phyloP scores from a whole-genome alignment of 2,888 invertebrate genomes.

The Seira ritae region DNA sequence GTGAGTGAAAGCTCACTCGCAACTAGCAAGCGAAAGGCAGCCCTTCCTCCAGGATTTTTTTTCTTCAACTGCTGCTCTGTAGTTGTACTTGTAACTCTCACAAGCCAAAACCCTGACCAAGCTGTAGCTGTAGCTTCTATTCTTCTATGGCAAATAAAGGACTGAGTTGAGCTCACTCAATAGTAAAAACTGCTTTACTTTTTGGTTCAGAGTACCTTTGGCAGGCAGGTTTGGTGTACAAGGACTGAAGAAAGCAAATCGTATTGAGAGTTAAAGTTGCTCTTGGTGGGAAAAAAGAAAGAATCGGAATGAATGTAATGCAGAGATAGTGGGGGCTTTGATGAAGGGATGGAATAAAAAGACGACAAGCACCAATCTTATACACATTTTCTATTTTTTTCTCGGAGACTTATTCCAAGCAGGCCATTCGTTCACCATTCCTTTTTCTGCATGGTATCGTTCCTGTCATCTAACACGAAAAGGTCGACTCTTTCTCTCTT shows the following conservation, averaged over 20 bases:
- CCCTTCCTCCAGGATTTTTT: too few species aligned
- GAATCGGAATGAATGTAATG: slow-evolving; percentile 32
- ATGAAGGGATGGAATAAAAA: slow-evolving; percentile 21
- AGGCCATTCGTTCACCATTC: background rate
- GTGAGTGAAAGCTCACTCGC: background rate
- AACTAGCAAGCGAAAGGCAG: too few species aligned
- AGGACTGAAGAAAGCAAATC: background rate
- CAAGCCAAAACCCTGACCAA: too few species aligned
- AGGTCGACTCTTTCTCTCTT: slow-evolving; percentile 27
- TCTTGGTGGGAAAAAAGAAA: slow-evolving; percentile 16
- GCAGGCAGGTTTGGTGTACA: slow-evolving; percentile 15
- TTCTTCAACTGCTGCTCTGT: too few species aligned
- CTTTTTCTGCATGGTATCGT: slow-evolving; percentile 32
- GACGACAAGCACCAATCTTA: slow-evolving; percentile 21
- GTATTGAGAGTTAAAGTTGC: background rate
- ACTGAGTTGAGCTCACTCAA: background rate
- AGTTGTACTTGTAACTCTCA: too few species aligned
- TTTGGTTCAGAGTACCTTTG: background rate
- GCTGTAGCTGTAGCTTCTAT: background rate
- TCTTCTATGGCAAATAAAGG: background rate
- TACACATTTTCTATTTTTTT: slow-evolving; percentile 16
- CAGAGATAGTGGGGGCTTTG: slow-evolving; percentile 19
- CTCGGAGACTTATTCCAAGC: slow-evolving; percentile 13
- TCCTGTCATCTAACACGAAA: slow-evolving; percentile 36
- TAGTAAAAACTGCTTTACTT: background rate